Percentiles rank a stretch among this genome's conserved stretches.
phyloP scores from a whole-genome alignment of 2,797 vertebrate genomes.

The Lerista edwardsae region DNA sequence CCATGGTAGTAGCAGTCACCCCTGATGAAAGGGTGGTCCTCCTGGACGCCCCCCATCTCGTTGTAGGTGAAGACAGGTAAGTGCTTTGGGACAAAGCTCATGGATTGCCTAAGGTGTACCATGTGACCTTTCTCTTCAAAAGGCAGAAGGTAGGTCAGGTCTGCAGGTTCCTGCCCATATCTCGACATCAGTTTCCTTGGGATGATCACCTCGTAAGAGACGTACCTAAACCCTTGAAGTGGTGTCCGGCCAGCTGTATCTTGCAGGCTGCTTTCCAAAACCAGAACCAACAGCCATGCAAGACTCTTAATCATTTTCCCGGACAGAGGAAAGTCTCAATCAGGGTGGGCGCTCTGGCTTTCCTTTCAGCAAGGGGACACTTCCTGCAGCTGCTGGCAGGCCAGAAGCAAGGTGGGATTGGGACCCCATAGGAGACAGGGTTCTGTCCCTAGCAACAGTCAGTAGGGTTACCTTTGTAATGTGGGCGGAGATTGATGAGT shows the following conservation, averaged over 20 bases:
- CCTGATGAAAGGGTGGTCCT: constrained; percentile 65
- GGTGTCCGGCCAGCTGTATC: not conserved
- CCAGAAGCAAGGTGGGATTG: not conserved
- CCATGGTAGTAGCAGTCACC: constrained; percentile 74
- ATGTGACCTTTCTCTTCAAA: constrained; percentile 58
- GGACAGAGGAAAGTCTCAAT: not conserved
- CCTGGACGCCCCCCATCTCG: constrained; percentile 35
- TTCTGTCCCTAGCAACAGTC: constrained; percentile 9
- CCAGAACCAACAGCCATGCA: not conserved
- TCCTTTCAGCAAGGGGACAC: not conserved
- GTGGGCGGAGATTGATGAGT: constrained; percentile 7
- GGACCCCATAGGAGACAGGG: too few relatives aligned
- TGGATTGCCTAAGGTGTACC: constrained; percentile 58
- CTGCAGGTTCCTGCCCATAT: not conserved
- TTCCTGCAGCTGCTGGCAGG: not conserved
- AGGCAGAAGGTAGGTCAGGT: constrained; percentile 62
- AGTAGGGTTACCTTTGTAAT: not conserved
- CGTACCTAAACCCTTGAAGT: constrained; percentile 11
- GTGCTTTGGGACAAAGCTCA: constrained; percentile 51
- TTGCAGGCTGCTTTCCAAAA: not conserved
- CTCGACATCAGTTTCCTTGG: constrained; percentile 54
- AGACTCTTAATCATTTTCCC: not conserved
- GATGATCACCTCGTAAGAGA: constrained; percentile 63
- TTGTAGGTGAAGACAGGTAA: constrained; percentile 71
- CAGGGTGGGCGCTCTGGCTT: not conserved